Percentiles rank a stretch among this genome's conserved stretches.
These are phyloP conservation scores for Mionectes olivaceus DNA, from an alignment of 2,797 vertebrate genomes.

Conservation along the genomic window DNA sequence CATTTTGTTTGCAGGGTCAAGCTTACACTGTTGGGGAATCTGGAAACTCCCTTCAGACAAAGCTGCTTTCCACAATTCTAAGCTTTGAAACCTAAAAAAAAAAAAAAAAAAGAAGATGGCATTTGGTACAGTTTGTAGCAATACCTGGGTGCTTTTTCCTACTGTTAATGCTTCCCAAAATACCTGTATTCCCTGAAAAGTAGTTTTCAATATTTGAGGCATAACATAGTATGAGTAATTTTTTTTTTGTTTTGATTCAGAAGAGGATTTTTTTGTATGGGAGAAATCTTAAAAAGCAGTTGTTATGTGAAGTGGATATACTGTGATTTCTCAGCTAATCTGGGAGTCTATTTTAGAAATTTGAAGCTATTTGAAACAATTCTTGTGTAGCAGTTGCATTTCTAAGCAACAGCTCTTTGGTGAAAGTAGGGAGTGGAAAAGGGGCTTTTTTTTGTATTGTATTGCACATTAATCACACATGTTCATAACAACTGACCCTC, in stretches of 20 bases:
- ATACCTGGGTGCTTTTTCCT: not conserved
- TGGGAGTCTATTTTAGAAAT: not conserved
- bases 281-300: not conserved
- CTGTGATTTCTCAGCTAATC: not conserved
- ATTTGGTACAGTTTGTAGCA: not conserved
- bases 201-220: not conserved
- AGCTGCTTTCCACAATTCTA: not conserved
- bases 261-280: not conserved
- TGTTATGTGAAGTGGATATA: not conserved
- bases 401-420: not conserved
- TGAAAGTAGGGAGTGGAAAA: not conserved
- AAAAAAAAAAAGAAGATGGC: not conserved
- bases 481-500: not conserved
- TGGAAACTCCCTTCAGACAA: not conserved
- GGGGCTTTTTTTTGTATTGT: not conserved
- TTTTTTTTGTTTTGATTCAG: not conserved
- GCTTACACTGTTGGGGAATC: not conserved
- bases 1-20: not conserved
- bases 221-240: not conserved
- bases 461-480: not conserved
- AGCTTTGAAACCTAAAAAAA: not conserved
- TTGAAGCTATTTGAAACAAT: not conserved
- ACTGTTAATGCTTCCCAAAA: not conserved
- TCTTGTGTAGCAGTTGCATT: not conserved
- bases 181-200: not conserved